Base-by-base conservation (phyloP, 2,113 vertebrate species). In the Ramphastos sulfuratus region DNA sequence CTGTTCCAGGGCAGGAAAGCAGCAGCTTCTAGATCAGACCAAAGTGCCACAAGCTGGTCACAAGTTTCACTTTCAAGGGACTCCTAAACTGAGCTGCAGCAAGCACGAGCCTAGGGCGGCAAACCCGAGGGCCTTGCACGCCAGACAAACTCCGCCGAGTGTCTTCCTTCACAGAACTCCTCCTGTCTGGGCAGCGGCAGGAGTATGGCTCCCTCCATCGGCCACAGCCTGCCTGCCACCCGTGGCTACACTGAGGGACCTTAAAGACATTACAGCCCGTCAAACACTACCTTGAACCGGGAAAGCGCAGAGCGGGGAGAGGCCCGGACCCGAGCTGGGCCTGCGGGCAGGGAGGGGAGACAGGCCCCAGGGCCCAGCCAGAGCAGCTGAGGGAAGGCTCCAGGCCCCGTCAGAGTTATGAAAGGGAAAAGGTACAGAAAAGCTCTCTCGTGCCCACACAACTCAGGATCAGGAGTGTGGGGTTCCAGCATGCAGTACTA, bases 301-400 rank as follows among this genome's bases (percentile, higher is more conserved):
- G 56, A 12, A 61, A 83, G 5, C 8, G 18, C n/a, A 50, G 44
- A 58, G 16, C 1, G 0, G 31, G 4, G 27, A 46, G 50, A 73
- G 63, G 15, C 9, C 0, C 4, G 21, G 35, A 75, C 6, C 39
- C 1, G 1, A 54, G 31, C 1, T 16, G 31, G 14, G 70, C 28
- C 42, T 28, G 54, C 2, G 0, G 14, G 21, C 31, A 39, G 7
- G 0, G 17, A 25, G 28, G 11, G 60, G 35, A 63, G 24, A 28
- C 17, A 63, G 42, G 59, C 25, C 30, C 50, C 50, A 50, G 1
- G 0, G 59, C 27, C 15, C n/a, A 65, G 19, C 14, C 39, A 50
- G 16, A 61, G 21, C 21, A 30, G 24, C 52, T 2, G 4, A 86
- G n/a, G 27, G 37, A 79, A 3, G 7, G 12, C 11, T 28, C 13